A percentile compares a stretch with the other conserved stretches of the same genome.
Conservation (phyloP, 2,888 invertebrate genomes). For the Diaprepes abbreviatus region DNA sequence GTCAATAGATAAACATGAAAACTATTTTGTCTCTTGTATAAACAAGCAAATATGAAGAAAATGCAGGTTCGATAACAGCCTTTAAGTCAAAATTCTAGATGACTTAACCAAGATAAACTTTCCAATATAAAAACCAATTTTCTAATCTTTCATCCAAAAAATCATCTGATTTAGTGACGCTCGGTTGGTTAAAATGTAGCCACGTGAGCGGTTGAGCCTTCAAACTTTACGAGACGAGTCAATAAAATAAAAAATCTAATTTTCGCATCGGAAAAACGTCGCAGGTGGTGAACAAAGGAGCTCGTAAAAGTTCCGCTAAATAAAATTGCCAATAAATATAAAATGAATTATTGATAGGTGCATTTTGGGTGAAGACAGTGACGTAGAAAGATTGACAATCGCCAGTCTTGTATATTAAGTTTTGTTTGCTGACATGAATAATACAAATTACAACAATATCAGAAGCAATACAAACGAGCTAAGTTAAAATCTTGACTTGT, state of each 20-base stretch:
- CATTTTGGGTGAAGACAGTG: not conserved
- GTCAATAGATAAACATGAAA: too few species aligned
- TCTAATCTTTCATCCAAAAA: not conserved
- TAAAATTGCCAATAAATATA: constrained; percentile 19
- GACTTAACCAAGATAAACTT: constrained; percentile 8
- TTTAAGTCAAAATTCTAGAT: too few species aligned
- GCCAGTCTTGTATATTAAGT: too few species aligned
- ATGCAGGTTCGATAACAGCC: too few species aligned
- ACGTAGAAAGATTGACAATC: too few species aligned
- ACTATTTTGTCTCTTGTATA: too few species aligned
- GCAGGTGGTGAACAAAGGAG: constrained; percentile 18
- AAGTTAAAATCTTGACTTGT: too few species aligned
- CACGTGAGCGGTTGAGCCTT: constrained; percentile 2
- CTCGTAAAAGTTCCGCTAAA: constrained; percentile 19
- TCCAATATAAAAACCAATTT: constrained; percentile 1
- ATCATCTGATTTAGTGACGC: constrained; percentile 17
- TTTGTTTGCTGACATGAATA: too few species aligned
- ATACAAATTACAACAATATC: too few species aligned
- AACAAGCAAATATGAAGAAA: too few species aligned
- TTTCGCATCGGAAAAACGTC: constrained; percentile 19
- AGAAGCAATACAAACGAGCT: too few species aligned
- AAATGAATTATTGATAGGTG: constrained; percentile 21
- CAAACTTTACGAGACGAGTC: constrained; percentile 8
- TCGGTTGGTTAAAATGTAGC: not conserved
- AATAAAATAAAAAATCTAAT: constrained; percentile 20